These are phyloP conservation scores for Mirza zaza DNA, from an alignment of 2,113 vertebrate genomes.

Conservation along the genomic window DNA sequence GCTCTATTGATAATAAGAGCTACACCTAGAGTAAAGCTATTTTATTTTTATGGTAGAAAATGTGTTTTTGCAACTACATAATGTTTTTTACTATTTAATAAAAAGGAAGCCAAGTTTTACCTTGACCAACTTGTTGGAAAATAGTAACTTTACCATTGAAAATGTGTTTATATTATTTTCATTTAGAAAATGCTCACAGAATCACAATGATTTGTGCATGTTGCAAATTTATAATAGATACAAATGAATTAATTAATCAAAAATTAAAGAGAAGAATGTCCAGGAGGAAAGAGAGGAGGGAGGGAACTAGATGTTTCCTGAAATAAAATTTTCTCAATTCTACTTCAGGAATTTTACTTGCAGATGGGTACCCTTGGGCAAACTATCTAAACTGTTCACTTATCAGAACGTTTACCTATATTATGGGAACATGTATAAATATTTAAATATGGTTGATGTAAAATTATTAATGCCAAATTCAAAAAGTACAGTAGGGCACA, in stretches of 20 bases:
- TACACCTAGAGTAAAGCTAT: background rate
- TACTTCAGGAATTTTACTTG: background rate
- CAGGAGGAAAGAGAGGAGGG: background rate
- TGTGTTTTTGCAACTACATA: background rate
- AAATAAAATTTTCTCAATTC: conserved; percentile 1
- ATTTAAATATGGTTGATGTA: background rate
- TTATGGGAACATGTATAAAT: background rate
- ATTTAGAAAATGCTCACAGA: background rate
- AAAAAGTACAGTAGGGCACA: background rate
- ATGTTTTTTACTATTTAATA: background rate
- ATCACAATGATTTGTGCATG: background rate
- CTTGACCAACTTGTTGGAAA: background rate
- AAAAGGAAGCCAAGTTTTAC: background rate
- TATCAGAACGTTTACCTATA: background rate
- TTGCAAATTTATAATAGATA: background rate
- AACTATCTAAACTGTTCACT: background rate
- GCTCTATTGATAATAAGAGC: background rate
- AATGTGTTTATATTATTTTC: background rate
- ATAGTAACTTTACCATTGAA: background rate
- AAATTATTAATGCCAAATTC: background rate
- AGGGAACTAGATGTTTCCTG: background rate
- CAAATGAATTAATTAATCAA: background rate
- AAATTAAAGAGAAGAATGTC: background rate
- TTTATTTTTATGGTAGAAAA: background rate
- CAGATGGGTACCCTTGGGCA: background rate